Percentiles rank a stretch among this genome's conserved stretches.
These are phyloP conservation scores for Torymus tubicola DNA, from an alignment of 2,888 invertebrate genomes.

Conservation along the genomic window DNA sequence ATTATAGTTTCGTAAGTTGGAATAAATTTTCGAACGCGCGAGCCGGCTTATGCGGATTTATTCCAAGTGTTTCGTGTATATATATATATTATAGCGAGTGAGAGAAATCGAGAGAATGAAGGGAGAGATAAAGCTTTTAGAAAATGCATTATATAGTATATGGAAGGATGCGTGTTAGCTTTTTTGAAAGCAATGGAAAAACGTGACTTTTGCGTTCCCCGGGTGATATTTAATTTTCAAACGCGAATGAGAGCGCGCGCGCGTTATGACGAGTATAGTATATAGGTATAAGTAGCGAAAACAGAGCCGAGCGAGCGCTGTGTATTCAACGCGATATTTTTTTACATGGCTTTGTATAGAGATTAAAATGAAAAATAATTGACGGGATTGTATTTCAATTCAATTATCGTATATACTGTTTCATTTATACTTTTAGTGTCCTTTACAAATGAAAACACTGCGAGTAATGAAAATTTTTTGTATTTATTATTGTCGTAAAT, in stretches of 20 bases:
- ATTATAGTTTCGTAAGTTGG: neutral
- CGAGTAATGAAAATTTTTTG: no score
- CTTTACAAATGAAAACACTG: no score
- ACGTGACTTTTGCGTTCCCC: constrained; percentile 9
- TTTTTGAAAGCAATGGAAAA: neutral
- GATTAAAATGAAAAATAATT: no score
- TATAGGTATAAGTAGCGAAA: no score
- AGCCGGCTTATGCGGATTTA: constrained; percentile 23
- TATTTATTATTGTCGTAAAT: no score
- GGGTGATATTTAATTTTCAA: neutral
- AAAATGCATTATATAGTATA: constrained; percentile 14
- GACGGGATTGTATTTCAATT: no score
- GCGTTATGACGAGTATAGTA: neutral
- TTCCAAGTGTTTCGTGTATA: neutral
- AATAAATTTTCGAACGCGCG: constrained; percentile 12
- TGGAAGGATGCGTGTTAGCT: no score
- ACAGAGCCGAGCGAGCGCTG: no score
- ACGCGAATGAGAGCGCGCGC: neutral
- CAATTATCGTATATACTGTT: no score
- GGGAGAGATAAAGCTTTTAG: constrained; percentile 1
- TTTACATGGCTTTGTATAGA: no score
- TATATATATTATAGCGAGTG: neutral
- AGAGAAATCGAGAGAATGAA: neutral
- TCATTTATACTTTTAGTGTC: no score
- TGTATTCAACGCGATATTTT: no score